Percentiles rank a stretch among this genome's conserved stretches.
These are phyloP conservation scores for Eulithis testata DNA, from an alignment of 2,888 invertebrate genomes.

Conservation along the genomic window DNA sequence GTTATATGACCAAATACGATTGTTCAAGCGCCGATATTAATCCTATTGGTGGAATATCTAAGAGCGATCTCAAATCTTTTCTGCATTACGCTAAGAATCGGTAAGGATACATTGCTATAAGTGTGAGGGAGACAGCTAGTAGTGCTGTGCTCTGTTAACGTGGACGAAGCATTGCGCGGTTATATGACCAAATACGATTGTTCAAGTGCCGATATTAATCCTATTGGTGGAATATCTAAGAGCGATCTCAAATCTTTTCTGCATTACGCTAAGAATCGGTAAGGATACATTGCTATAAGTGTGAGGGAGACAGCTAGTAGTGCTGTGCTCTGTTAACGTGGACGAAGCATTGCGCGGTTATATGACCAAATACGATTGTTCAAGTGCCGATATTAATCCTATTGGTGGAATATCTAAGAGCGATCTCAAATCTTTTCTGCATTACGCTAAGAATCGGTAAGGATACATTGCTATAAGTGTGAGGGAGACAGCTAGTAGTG, in stretches of 20 bases:
- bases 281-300: conserved; percentile 41
- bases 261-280: conserved; percentile 89
- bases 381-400: too few relatives aligned
- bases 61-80: conserved; percentile 94
- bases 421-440: too few relatives aligned
- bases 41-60: conserved; percentile 99
- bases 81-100: conserved; percentile 89
- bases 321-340: too few relatives aligned
- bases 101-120: conserved; percentile 65
- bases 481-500: too few relatives aligned
- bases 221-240: conserved; percentile 99
- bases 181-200: conserved; percentile 97
- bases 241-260: conserved; percentile 93
- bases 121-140: neutral
- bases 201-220: conserved; percentile 99
- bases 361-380: too few relatives aligned
- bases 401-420: too few relatives aligned
- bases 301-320: neutral
- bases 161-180: too few relatives aligned
- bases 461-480: too few relatives aligned
- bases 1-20: conserved; percentile 94
- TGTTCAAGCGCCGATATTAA: conserved; percentile 99
- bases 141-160: too few relatives aligned
- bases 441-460: too few relatives aligned
- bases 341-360: too few relatives aligned